Conservation (phyloP, 2,113 vertebrate genomes). For the Zosterops lateralis region DNA sequence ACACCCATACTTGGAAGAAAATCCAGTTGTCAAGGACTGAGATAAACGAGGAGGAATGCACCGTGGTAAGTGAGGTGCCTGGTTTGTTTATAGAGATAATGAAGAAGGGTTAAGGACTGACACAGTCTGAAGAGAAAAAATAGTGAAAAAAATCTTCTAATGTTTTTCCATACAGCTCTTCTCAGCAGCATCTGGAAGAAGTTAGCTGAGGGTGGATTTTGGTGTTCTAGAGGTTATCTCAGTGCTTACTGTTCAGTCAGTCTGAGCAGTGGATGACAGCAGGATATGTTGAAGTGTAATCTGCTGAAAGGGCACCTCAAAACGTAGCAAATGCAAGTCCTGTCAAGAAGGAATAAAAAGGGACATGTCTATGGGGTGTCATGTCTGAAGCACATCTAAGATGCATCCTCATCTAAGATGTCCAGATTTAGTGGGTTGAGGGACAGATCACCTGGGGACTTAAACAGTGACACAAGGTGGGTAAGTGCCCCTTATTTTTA, state of each 20-base stretch:
- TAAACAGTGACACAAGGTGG: neutral
- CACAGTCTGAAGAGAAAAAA: neutral
- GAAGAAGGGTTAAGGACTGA: neutral
- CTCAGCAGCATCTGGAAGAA: neutral
- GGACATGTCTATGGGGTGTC: neutral
- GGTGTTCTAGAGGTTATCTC: neutral
- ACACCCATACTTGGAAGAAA: neutral
- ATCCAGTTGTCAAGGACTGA: neutral
- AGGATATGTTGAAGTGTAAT: neutral
- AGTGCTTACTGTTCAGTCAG: neutral
- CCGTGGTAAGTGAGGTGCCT: neutral
- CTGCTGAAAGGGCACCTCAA: neutral
- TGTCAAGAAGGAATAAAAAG: neutral
- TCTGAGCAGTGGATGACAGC: neutral
- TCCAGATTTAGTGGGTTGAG: neutral
- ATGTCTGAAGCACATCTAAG: neutral
- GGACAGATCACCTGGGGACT: neutral
- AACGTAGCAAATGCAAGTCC: neutral
- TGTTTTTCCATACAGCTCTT: neutral
- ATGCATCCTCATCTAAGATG: neutral
- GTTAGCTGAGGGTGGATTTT: neutral
- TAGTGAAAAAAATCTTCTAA: neutral
- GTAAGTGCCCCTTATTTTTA: neutral
- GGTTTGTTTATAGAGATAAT: neutral
- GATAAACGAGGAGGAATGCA: neutral